These are phyloP conservation scores for Lampris megalopsis DNA, from an alignment of 2,113 vertebrate species.

Conservation along the genomic window DNA sequence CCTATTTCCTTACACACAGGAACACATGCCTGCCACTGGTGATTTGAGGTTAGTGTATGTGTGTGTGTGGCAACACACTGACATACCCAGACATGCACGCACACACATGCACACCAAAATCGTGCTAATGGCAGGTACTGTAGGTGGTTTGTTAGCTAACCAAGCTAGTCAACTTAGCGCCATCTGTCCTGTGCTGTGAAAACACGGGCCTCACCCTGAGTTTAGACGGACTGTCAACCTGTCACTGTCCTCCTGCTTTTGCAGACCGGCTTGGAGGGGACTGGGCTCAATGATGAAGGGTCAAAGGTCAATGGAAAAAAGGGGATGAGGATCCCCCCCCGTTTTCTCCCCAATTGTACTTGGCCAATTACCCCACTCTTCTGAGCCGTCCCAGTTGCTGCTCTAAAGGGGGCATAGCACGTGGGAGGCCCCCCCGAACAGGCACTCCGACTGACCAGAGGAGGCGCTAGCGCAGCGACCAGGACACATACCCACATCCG, in stretches of 20 bases:
- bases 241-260: slow-evolving; percentile 63
- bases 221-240: slow-evolving; percentile 79
- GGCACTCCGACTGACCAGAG: too few relatives aligned
- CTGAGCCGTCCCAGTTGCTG: too few relatives aligned
- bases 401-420: too few relatives aligned
- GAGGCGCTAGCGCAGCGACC: too few relatives aligned
- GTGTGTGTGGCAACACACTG: slow-evolving; percentile 17
- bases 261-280: slow-evolving; percentile 60
- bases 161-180: slow-evolving; percentile 48
- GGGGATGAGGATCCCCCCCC: background rate
- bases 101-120: background rate
- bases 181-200: slow-evolving; percentile 59
- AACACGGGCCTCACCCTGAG: slow-evolving; percentile 69
- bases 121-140: slow-evolving; percentile 32
- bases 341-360: too few relatives aligned
- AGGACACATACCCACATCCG: too few relatives aligned
- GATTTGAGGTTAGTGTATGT: slow-evolving; percentile 48
- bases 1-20: slow-evolving; percentile 59
- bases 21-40: slow-evolving; percentile 52
- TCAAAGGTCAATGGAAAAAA: slow-evolving; percentile 63
- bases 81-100: slow-evolving; percentile 19
- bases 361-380: too few relatives aligned
- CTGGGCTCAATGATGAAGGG: slow-evolving; percentile 54
- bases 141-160: slow-evolving; percentile 36
- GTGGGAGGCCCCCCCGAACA: too few relatives aligned